Evolutionary conservation across 2,888 invertebrate genomes (phyloP).

Genomic region (Cephus rjabovi): DNA sequence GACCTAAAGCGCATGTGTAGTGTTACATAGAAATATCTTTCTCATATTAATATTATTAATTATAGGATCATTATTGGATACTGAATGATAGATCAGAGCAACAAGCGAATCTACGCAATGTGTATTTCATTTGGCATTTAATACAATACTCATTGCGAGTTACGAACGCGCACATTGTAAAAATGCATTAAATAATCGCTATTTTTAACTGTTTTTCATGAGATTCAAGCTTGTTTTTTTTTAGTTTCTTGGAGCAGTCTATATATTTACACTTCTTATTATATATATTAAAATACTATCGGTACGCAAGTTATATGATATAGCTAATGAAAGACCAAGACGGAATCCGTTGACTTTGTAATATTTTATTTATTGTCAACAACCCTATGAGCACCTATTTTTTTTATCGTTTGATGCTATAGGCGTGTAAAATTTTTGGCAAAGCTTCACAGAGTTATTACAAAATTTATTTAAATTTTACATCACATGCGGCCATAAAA

Average conservation of each 20-base stretch:
- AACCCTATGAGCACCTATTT: neutral
- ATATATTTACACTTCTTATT: neutral
- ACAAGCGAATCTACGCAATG: neutral
- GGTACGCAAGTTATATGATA: neutral
- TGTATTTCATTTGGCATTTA: constrained; percentile 5
- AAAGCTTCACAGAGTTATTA: neutral
- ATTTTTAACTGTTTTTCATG: neutral
- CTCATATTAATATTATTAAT: neutral
- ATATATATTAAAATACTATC: neutral
- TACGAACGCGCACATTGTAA: neutral
- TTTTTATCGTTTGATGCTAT: neutral
- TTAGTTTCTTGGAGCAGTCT: neutral
- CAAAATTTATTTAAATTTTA: neutral
- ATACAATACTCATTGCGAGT: constrained; percentile 3
- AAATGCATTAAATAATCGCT: neutral
- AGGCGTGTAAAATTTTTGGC: neutral
- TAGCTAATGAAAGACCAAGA: neutral
- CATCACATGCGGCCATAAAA: neutral
- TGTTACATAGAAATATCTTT: neutral
- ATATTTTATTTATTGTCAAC: neutral
- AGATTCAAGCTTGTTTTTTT: neutral
- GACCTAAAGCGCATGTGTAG: neutral
- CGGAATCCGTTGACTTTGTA: neutral
- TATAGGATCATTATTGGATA: neutral
- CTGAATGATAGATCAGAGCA: neutral